A percentile compares a stretch with the other conserved stretches of the same genome.
Conservation (phyloP, 2,113 vertebrate genomes). For the Percopsis transmontana region DNA sequence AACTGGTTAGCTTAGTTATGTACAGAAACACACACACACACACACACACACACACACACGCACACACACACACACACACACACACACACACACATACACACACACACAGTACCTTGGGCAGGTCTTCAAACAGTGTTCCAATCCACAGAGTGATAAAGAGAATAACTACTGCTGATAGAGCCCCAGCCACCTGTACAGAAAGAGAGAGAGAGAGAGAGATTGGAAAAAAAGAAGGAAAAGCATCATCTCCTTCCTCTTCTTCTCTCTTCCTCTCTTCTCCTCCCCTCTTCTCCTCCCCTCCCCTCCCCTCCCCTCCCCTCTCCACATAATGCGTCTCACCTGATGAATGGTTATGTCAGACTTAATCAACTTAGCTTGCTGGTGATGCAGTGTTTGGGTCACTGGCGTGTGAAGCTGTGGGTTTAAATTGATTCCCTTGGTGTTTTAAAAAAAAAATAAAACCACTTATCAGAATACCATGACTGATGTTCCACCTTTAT, state of each 20-base stretch:
- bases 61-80: constrained; percentile 7
- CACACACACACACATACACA: constrained; percentile 2
- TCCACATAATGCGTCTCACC: constrained; percentile 3
- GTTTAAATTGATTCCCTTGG: constrained; percentile 25
- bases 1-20: background rate
- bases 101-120: constrained; percentile 88
- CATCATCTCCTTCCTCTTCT: background rate
- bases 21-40: background rate
- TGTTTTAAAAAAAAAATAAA: constrained; percentile 51
- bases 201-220: constrained; percentile 4
- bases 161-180: constrained; percentile 86
- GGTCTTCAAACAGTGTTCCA: constrained; percentile 84
- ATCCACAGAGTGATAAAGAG: constrained; percentile 89
- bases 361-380: constrained; percentile 33
- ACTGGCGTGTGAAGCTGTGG: constrained; percentile 17
- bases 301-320: constrained; percentile 13
- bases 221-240: background rate
- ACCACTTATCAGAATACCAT: constrained; percentile 23
- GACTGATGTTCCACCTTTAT: constrained; percentile 32
- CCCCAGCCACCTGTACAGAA: constrained; percentile 82
- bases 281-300: background rate
- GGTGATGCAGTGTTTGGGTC: constrained; percentile 35
- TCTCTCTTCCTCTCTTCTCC: background rate
- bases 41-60: constrained; percentile 11
- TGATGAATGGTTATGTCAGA: constrained; percentile 31